Conservation (phyloP, 1,140 invertebrate species). For the Lithobius niger region DNA sequence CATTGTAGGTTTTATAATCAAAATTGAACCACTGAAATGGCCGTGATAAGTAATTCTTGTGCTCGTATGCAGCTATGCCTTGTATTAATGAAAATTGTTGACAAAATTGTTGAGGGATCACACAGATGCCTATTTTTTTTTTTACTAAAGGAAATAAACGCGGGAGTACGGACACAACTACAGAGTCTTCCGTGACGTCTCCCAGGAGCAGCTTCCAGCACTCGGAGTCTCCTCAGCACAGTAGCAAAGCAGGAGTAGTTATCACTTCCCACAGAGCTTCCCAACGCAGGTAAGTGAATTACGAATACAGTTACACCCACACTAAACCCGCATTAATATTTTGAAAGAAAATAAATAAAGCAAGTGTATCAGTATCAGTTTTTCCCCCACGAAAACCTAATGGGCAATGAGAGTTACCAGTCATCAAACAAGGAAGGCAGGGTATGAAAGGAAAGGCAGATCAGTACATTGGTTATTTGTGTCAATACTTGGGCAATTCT, state of each 20-base stretch:
- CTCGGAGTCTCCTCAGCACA: constrained; percentile 37
- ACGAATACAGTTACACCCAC: too few relatives aligned
- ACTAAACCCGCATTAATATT: too few relatives aligned
- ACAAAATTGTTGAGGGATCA: background rate
- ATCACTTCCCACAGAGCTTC: constrained; percentile 85
- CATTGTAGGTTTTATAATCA: background rate
- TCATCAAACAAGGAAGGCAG: too few relatives aligned
- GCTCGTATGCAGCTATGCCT: background rate
- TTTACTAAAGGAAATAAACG: background rate
- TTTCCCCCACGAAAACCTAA: background rate
- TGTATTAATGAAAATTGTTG: background rate
- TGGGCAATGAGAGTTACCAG: too few relatives aligned
- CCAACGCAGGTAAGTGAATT: constrained; percentile 69
- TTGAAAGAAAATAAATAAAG: too few relatives aligned
- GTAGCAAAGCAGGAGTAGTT: constrained; percentile 69
- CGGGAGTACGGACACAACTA: constrained; percentile 6
- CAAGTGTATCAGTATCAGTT: too few relatives aligned
- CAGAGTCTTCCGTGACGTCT: constrained; percentile 21
- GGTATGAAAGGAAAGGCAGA: too few relatives aligned
- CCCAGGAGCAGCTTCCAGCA: constrained; percentile 23
- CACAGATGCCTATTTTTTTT: background rate
- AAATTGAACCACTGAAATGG: too few relatives aligned
- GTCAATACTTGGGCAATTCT: too few relatives aligned
- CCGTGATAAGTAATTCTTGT: background rate
- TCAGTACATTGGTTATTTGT: too few relatives aligned